phyloP scores from a whole-genome alignment of 2,113 vertebrate genomes.

The Pholis gunnellus region DNA sequence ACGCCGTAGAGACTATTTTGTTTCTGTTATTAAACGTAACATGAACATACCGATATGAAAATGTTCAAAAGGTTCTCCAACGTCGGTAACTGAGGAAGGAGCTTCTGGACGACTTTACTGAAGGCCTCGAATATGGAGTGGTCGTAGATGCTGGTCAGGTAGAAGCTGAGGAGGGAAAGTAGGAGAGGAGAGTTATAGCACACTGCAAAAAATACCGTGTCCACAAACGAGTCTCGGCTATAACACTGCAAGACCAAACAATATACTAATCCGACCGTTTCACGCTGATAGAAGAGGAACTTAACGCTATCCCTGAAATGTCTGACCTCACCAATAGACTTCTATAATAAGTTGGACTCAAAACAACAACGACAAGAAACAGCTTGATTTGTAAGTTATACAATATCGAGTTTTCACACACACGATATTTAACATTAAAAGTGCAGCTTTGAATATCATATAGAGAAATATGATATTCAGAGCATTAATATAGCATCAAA shows the following conservation, averaged over 20 bases:
- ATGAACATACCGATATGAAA: constrained; percentile 94
- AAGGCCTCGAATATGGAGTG: constrained; percentile 99
- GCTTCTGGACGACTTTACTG: constrained; percentile 99
- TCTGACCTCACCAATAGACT: neutral
- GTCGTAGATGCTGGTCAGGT: constrained; percentile 98
- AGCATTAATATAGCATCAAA: neutral
- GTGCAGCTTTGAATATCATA: too few relatives aligned
- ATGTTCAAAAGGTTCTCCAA: constrained; percentile 98
- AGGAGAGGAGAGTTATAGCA: constrained; percentile 1
- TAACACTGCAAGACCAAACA: neutral
- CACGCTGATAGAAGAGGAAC: neutral
- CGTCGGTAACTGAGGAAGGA: constrained; percentile 96
- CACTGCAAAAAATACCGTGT: neutral
- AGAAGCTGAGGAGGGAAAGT: constrained; percentile 87
- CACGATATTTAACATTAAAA: neutral
- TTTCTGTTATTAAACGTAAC: too few relatives aligned
- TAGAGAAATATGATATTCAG: too few relatives aligned
- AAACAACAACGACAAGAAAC: neutral
- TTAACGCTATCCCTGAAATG: neutral
- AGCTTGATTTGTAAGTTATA: neutral
- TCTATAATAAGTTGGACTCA: neutral
- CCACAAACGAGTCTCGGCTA: neutral
- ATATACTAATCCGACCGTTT: neutral
- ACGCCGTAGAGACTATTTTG: neutral
- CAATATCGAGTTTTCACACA: neutral